These are phyloP conservation scores for Heterocephalus glaber DNA, from an alignment of 2,113 vertebrate species.

Conservation along the genomic window DNA sequence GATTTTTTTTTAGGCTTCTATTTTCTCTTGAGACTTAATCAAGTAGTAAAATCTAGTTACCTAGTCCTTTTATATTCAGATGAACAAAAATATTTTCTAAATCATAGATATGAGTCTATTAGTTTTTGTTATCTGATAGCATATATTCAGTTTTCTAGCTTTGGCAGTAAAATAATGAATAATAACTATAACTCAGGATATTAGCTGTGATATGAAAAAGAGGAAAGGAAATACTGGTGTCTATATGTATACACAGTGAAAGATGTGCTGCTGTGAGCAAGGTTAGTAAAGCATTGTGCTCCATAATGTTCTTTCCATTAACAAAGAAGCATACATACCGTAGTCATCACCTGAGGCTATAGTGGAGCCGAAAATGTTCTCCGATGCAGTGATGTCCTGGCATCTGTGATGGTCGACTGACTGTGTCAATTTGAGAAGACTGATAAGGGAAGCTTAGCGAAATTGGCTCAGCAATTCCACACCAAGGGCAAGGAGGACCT, in stretches of 20 bases:
- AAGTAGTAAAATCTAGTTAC: conserved; percentile 54
- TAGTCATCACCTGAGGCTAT: not conserved
- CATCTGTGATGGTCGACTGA: too few relatives aligned
- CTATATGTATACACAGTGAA: not conserved
- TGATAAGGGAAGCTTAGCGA: too few relatives aligned
- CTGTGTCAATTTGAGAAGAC: too few relatives aligned
- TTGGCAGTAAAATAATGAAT: conserved; percentile 30
- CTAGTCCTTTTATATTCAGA: conserved; percentile 35
- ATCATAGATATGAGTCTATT: conserved; percentile 38
- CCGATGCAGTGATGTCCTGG: too few relatives aligned
- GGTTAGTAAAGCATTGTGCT: not conserved
- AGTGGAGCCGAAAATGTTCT: not conserved
- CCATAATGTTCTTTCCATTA: not conserved
- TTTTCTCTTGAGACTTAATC: conserved; percentile 60
- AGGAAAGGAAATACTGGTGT: not conserved
- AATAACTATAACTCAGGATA: not conserved
- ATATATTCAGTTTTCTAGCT: conserved; percentile 20
- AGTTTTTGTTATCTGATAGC: conserved; percentile 47
- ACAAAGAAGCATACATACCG: not conserved
- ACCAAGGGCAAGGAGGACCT: too few relatives aligned
- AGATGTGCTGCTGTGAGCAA: not conserved
- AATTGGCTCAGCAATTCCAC: too few relatives aligned
- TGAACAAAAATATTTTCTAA: conserved; percentile 48
- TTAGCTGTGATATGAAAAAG: not conserved
- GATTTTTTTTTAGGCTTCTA: conserved; percentile 15